Percentiles rank a stretch among this genome's conserved stretches.
Conservation (phyloP, 2,113 vertebrate genomes). For the Tinamus guttatus region DNA sequence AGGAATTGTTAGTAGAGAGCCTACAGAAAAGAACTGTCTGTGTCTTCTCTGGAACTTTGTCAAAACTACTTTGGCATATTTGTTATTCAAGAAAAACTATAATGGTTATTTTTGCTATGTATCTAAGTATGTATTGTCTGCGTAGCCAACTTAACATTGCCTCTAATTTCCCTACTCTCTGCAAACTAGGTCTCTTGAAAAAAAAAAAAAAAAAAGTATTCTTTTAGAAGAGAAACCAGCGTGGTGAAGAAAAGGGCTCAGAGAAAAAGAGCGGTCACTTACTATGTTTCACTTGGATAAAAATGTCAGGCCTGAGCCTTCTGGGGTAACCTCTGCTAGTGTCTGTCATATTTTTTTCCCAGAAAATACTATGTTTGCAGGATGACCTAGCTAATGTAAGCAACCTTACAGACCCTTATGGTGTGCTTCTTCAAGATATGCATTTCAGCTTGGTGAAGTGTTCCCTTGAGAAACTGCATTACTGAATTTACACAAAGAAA, state of each 20-base stretch:
- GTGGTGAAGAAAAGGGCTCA: not conserved
- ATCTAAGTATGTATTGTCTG: not conserved
- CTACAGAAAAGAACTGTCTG: fast-evolving
- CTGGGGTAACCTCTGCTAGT: not conserved
- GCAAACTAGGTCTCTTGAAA: not conserved
- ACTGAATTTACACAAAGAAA: not conserved
- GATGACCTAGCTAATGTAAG: not conserved
- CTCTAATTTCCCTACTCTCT: not conserved
- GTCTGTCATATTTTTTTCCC: not conserved
- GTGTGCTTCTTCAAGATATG: not conserved
- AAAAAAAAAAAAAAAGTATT: not conserved
- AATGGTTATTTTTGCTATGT: not conserved
- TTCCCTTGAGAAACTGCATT: not conserved
- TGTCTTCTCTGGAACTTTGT: not conserved
- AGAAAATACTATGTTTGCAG: not conserved
- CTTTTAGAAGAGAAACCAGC: not conserved
- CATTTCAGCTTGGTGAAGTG: not conserved
- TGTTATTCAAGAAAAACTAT: not conserved
- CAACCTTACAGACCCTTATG: not conserved
- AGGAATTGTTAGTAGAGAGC: fast-evolving
- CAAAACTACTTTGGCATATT: not conserved
- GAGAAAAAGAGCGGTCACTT: not conserved
- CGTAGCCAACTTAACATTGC: not conserved
- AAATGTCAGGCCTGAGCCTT: not conserved
- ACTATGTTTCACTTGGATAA: not conserved